Percentiles rank a stretch among this genome's conserved stretches.
phyloP scores from a whole-genome alignment of 2,113 vertebrate genomes.

The Misgurnus anguillicaudatus region DNA sequence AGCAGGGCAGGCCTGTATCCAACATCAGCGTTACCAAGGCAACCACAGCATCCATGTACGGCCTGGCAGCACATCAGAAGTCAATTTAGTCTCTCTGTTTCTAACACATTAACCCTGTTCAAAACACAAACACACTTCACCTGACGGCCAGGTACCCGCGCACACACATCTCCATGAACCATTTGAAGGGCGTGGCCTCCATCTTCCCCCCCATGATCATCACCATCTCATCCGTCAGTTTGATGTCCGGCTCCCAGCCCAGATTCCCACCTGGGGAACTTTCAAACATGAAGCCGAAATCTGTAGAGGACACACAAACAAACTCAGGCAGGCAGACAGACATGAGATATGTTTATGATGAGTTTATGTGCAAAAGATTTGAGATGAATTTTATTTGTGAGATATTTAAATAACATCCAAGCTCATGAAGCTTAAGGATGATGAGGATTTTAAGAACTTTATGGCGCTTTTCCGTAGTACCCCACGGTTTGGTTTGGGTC shows the following conservation, averaged over 20 bases:
- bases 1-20: conserved; percentile 95
- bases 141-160: conserved; percentile 94
- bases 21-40: conserved; percentile 89
- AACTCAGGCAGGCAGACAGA: neutral
- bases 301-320: conserved; percentile 66
- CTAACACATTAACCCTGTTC: neutral
- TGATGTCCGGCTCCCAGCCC: conserved; percentile 97
- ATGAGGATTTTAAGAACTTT: too few relatives aligned
- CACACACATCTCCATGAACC: conserved; percentile 99
- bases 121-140: conserved; percentile 67
- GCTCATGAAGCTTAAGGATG: too few relatives aligned
- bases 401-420: too few relatives aligned
- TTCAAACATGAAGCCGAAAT: conserved; percentile 99
- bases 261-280: conserved; percentile 96
- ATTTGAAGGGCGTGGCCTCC: conserved; percentile 98
- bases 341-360: too few relatives aligned
- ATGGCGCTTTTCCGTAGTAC: too few relatives aligned
- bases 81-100: neutral
- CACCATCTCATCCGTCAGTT: conserved; percentile 97
- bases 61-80: conserved; percentile 68
- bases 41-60: conserved; percentile 97
- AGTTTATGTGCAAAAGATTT: too few relatives aligned
- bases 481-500: too few relatives aligned
- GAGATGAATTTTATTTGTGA: too few relatives aligned
- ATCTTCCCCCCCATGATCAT: conserved; percentile 99